Conservation (phyloP, 2,888 invertebrate genomes). For the Eupithecia subumbrata region DNA sequence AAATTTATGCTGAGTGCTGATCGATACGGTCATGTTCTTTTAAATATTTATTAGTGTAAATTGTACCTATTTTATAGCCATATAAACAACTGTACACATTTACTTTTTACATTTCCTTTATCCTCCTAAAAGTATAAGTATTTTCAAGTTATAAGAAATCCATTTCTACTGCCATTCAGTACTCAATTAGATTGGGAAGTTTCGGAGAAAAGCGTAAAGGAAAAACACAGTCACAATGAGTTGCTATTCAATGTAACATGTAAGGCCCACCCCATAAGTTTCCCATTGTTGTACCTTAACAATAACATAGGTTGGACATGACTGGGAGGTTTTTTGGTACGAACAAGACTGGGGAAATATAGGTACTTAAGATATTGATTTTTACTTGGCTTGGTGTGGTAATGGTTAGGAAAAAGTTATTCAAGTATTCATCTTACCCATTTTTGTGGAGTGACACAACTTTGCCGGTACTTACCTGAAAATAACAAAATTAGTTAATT, state of each 20-base stretch:
- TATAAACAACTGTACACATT: no score
- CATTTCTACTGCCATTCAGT: background rate
- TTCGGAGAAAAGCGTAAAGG: background rate
- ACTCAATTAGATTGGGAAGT: conserved; percentile 4
- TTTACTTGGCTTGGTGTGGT: background rate
- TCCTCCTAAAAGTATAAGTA: background rate
- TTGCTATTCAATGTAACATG: background rate
- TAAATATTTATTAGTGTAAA: no score
- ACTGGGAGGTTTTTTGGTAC: background rate
- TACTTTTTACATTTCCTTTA: no score
- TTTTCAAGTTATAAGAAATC: background rate
- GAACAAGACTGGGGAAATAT: background rate
- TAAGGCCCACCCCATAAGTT: conserved; percentile 5
- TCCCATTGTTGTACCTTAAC: conserved; percentile 1
- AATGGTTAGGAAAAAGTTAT: no score
- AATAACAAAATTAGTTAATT: conserved; percentile 19
- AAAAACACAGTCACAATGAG: conserved; percentile 6
- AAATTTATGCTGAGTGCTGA: no score
- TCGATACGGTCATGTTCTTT: no score
- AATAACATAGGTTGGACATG: conserved; percentile 16
- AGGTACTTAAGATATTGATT: background rate
- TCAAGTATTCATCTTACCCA: background rate
- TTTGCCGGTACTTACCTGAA: conserved; percentile 41
- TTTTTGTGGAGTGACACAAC: background rate
- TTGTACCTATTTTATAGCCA: no score